These are phyloP conservation scores for Botia kubotai DNA, from an alignment of 2,797 vertebrate genomes.

Conservation along the genomic window DNA sequence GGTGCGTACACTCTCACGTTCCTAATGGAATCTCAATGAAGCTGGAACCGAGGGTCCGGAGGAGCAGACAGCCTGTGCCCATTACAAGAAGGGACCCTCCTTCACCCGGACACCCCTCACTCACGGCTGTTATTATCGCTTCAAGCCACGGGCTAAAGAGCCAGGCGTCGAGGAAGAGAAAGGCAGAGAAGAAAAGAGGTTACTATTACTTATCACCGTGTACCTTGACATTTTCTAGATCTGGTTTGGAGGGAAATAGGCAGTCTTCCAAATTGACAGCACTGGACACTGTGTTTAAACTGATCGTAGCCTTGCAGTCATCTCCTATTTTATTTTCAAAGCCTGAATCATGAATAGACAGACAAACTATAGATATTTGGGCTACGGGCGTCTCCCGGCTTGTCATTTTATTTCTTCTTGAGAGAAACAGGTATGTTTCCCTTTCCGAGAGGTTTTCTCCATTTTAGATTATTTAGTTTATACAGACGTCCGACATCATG, in stretches of 20 bases:
- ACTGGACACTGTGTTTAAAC: slow-evolving; percentile 78
- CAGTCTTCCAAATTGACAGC: slow-evolving; percentile 74
- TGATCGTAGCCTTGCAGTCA: slow-evolving; percentile 68
- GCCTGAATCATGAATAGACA: slow-evolving; percentile 67
- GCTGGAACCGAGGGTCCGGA: slow-evolving; percentile 63
- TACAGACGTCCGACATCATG: slow-evolving; percentile 66
- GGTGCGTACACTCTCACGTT: slow-evolving; percentile 41
- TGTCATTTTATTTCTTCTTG: slow-evolving; percentile 63
- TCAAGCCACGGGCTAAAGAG: slow-evolving; percentile 67
- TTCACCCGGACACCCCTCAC: slow-evolving; percentile 70
- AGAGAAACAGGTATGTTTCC: slow-evolving; percentile 49
- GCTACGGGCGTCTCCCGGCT: slow-evolving; percentile 65
- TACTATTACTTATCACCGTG: slow-evolving; percentile 71
- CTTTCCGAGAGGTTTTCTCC: slow-evolving; percentile 49
- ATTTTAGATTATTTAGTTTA: slow-evolving; percentile 46
- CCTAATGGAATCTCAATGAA: slow-evolving; percentile 83
- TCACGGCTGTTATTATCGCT: slow-evolving; percentile 76
- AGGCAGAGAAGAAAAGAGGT: slow-evolving; percentile 62
- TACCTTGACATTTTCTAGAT: slow-evolving; percentile 74
- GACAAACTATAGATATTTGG: slow-evolving; percentile 62
- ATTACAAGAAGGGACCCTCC: slow-evolving; percentile 67
- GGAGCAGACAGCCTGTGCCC: slow-evolving; percentile 69
- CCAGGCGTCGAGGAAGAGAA: slow-evolving; percentile 44
- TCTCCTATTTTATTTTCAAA: slow-evolving; percentile 69
- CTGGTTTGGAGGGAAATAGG: slow-evolving; percentile 70